Conservation (phyloP, 64 coral and sea anemone genomes). For the Dendronephthya gigantea region DNA sequence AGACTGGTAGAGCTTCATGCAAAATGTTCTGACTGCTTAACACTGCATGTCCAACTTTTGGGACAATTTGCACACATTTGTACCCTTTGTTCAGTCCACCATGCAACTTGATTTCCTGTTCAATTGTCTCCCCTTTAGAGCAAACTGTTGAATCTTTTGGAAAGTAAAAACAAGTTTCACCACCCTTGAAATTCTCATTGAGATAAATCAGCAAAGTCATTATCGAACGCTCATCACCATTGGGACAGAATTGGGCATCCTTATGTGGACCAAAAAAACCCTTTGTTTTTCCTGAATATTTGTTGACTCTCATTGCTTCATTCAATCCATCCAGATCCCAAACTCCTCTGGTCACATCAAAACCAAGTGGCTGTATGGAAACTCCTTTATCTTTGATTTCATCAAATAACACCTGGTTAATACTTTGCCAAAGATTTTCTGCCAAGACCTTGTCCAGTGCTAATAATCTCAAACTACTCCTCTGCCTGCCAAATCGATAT, state of each 20-base stretch:
- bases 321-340: neutral
- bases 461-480: neutral
- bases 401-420: neutral
- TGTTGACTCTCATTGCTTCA: neutral
- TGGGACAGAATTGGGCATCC: constrained; percentile 11
- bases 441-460: neutral
- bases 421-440: neutral
- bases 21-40: neutral
- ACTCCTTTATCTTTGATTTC: neutral
- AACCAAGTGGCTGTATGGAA: neutral
- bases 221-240: neutral
- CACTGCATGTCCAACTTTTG: neutral
- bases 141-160: neutral
- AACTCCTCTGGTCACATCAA: neutral
- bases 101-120: neutral
- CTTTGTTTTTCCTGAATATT: neutral
- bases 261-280: neutral
- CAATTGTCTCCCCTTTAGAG: neutral
- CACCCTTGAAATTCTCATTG: neutral
- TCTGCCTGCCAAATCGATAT: neutral
- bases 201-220: neutral
- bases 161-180: constrained; percentile 1
- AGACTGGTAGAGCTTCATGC: neutral
- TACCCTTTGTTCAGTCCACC: neutral
- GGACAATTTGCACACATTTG: neutral